Evolutionary conservation across 2,888 invertebrate species (phyloP).

Genomic region (Hanleya hanleyi): DNA sequence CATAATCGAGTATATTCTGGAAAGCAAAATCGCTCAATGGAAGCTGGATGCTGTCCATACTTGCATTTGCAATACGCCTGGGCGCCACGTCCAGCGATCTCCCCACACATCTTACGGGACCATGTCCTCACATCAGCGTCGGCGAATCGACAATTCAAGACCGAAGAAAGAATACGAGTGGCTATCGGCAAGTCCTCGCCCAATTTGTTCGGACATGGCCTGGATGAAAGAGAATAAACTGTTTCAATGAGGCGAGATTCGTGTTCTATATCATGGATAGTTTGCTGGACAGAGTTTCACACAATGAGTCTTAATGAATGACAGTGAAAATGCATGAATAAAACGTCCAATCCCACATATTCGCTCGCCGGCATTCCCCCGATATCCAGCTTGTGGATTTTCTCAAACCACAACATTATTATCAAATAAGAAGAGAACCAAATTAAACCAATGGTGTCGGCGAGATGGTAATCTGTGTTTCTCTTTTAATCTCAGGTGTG

Average conservation of each 20-base stretch:
- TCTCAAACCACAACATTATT: no score
- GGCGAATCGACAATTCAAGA: background rate
- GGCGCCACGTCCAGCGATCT: background rate
- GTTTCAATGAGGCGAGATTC: no score
- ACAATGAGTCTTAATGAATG: no score
- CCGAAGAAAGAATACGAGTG: background rate
- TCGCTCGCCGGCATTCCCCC: background rate
- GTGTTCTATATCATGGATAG: no score
- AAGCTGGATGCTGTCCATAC: background rate
- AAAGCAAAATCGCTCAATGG: background rate
- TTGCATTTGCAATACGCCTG: background rate
- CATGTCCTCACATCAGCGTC: background rate
- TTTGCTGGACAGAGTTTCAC: no score
- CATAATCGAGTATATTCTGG: background rate
- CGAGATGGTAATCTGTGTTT: no score
- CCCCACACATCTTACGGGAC: background rate
- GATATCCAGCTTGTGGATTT: no score
- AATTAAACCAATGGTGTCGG: no score
- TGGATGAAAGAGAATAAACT: background rate
- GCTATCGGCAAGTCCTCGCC: background rate
- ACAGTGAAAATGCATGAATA: no score
- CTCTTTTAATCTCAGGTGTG: no score
- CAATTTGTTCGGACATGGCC: background rate
- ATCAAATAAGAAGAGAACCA: no score
- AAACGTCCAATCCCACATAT: no score